These are phyloP conservation scores for Tinea semifulvella DNA, from an alignment of 2,888 invertebrate genomes.

Conservation along the genomic window DNA sequence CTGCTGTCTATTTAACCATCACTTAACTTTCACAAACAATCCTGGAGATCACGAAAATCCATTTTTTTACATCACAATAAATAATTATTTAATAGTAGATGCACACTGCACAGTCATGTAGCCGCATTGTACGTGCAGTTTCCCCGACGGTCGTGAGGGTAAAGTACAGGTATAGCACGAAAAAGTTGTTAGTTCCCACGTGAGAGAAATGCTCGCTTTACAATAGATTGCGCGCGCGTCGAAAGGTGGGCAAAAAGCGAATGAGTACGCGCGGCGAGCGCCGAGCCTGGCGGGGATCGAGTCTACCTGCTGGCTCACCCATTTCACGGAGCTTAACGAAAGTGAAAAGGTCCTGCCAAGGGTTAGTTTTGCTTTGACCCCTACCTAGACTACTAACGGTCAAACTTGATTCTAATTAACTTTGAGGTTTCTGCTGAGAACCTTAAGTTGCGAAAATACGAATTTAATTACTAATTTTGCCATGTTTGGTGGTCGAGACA, in stretches of 20 bases:
- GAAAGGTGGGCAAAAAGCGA: conserved; percentile 66
- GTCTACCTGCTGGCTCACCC: conserved; percentile 49
- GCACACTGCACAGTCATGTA: conserved; percentile 19
- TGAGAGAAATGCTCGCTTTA: conserved; percentile 52
- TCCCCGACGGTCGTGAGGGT: conserved; percentile 33
- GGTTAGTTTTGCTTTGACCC: conserved; percentile 1
- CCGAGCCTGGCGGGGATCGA: conserved; percentile 23
- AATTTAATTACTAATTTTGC: too few relatives aligned
- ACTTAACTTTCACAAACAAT: conserved; percentile 45
- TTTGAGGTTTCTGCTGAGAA: too few relatives aligned
- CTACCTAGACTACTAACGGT: not conserved
- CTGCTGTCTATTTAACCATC: conserved; percentile 47
- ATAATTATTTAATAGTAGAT: too few relatives aligned
- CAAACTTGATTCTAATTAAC: too few relatives aligned
- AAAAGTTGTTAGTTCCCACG: conserved; percentile 53
- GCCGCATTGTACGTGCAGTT: conserved; percentile 36
- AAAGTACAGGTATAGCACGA: conserved; percentile 49
- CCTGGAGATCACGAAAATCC: conserved; percentile 34
- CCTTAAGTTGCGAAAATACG: too few relatives aligned
- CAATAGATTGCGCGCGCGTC: conserved; percentile 61
- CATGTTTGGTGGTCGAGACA: too few relatives aligned
- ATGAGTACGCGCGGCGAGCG: conserved; percentile 41
- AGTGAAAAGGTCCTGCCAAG: conserved; percentile 9
- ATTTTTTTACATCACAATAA: conserved; percentile 30
- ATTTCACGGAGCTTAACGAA: conserved; percentile 31